Evolutionary conservation across 2,113 vertebrate species (phyloP), one percentile per base, ranked within the genome.

Genomic region (Platycercus adscitus): DNA sequence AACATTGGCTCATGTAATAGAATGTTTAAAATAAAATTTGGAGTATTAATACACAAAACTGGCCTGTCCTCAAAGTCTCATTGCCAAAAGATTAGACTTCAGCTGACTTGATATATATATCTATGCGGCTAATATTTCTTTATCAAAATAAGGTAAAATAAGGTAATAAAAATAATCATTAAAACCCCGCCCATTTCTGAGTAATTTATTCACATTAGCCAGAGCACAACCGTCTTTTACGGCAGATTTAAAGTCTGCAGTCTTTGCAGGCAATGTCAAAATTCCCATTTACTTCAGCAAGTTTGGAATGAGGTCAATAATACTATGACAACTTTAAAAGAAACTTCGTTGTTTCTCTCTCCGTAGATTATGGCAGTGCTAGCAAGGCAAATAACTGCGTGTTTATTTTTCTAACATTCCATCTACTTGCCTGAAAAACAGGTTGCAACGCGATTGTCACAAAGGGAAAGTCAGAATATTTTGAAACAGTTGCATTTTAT

Each of bases 361-460:
- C 47, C 1, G 24, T 33, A 56, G 50, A 63, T 56, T 92, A 82
- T n/a, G n/a, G 55, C 47, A 33, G 29, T 73, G 78, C 64, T 64
- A 78, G 35, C 20, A 75, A 78, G 29, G 35, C 52, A 97, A 56
- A 76, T 17, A 83, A 55, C 23, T 19, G 21, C 3, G 7, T 52
- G 52, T 91, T 97, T 96, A 95, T 95, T 98, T 96, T 93, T 90
- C 95, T 95, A 96, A 24, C 47, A 26, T 91, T 88, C 84, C 71
- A 91, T 81, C 81, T 52, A 87, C 84, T 82, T 88, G 81, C 75
- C 77, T 81, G 81, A 91, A 92, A 93, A 98, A 41, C 75, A 94
- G 84, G 86, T 88, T 97, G 86, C 26, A 66, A 84, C 63, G 66
- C 7, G 15, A 95, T 5, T 60, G 52, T 53, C 84, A 92, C 87